Percentiles rank a stretch among this genome's conserved stretches.
Conservation (phyloP, 1,140 invertebrate genomes). For the Sycophaga agraensis region DNA sequence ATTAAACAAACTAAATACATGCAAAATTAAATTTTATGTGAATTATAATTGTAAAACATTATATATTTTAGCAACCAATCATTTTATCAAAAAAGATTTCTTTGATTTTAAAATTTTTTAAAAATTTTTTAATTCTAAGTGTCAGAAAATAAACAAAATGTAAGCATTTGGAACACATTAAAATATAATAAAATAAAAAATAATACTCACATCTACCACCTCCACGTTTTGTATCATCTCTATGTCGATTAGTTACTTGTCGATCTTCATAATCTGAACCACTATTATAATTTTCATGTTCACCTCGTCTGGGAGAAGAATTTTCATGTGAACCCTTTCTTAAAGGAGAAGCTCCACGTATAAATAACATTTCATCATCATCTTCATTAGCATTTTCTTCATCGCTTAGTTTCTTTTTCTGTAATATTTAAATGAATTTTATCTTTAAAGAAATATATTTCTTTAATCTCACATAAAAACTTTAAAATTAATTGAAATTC, state of each 20-base stretch:
- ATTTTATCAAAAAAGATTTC: no score
- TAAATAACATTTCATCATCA: constrained; percentile 77
- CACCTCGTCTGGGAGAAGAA: constrained; percentile 42
- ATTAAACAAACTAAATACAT: no score
- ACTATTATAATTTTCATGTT: constrained; percentile 50
- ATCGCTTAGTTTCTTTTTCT: constrained; percentile 51
- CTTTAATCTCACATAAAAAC: not conserved
- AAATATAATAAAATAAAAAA: constrained; percentile 4
- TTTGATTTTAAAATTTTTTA: no score
- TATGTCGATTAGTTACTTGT: constrained; percentile 42
- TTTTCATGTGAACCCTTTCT: constrained; percentile 47
- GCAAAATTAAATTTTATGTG: no score
- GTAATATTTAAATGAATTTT: constrained; percentile 14
- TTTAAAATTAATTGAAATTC: not conserved
- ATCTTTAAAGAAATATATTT: not conserved
- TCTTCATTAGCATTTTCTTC: constrained; percentile 66
- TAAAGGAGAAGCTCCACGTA: constrained; percentile 68
- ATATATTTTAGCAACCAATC: no score
- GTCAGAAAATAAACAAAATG: not conserved
- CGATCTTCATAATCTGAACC: constrained; percentile 49
- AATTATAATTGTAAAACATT: no score
- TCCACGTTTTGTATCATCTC: constrained; percentile 49
- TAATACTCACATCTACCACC: constrained; percentile 38
- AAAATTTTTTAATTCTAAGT: not conserved
- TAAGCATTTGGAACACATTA: not conserved